phyloP scores from a whole-genome alignment of 2,113 vertebrate genomes.

The Mugil cephalus region DNA sequence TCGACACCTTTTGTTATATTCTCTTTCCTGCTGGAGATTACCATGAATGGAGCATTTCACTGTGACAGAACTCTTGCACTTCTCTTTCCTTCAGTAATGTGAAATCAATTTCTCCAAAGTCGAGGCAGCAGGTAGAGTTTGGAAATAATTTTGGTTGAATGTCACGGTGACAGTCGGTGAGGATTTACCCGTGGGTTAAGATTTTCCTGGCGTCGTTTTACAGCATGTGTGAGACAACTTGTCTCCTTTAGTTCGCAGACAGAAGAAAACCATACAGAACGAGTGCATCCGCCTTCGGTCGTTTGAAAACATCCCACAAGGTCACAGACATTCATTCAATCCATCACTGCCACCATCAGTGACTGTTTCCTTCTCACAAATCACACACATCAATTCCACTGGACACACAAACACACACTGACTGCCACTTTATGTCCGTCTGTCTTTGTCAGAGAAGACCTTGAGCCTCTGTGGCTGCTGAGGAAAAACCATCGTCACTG shows the following conservation, averaged over 20 bases:
- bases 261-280: neutral
- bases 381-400: conserved; percentile 2
- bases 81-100: too few relatives aligned
- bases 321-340: conserved; percentile 29
- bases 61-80: too few relatives aligned
- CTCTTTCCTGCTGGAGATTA: too few relatives aligned
- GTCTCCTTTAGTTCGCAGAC: neutral
- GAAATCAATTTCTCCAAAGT: too few relatives aligned
- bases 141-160: conserved; percentile 1
- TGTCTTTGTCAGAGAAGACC: conserved; percentile 50
- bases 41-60: too few relatives aligned
- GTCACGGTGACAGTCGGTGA: conserved; percentile 3
- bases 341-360: neutral
- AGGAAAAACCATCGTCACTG: too few relatives aligned
- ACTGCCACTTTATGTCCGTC: conserved; percentile 46
- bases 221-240: conserved; percentile 12
- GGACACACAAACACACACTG: neutral
- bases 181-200: conserved; percentile 11
- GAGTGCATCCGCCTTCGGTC: neutral
- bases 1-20: too few relatives aligned
- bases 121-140: neutral
- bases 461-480: neutral
- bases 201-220: conserved; percentile 36
- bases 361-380: neutral
- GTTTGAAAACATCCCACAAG: conserved; percentile 7